phyloP scores from a whole-genome alignment of 2,113 vertebrate genomes.

The Parotia lawesii region DNA sequence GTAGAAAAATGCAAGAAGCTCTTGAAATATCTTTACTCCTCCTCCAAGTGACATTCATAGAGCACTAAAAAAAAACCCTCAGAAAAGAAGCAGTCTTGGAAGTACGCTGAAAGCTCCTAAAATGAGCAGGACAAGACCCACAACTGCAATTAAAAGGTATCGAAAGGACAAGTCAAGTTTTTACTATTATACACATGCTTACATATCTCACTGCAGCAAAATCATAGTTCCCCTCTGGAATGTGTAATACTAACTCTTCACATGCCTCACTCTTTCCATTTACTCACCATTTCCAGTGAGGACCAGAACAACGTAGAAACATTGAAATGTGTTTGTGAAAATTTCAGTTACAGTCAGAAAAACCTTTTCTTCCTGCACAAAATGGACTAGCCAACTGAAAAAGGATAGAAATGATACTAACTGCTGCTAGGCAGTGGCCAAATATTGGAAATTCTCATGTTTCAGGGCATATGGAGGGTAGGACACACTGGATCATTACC shows the following conservation, averaged over 20 bases:
- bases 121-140: not conserved
- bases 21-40: not conserved
- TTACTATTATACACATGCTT: not conserved
- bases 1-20: slow-evolving; percentile 2
- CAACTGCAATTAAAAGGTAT: not conserved
- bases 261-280: not conserved
- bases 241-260: not conserved
- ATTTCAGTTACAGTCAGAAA: not conserved
- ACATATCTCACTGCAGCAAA: not conserved
- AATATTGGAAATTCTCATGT: not conserved
- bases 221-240: not conserved
- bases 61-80: not conserved
- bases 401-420: not conserved
- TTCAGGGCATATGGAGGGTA: not conserved
- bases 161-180: not conserved
- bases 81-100: not conserved
- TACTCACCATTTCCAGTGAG: not conserved
- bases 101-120: not conserved
- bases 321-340: not conserved
- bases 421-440: not conserved
- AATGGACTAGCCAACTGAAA: not conserved
- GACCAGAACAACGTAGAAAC: not conserved
- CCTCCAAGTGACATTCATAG: not conserved
- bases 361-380: not conserved
- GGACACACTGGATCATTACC: not conserved